A percentile compares a stretch with the other conserved stretches of the same genome.
These are phyloP conservation scores for Apamea monoglypha DNA, from an alignment of 2,888 invertebrate species.

Conservation along the genomic window DNA sequence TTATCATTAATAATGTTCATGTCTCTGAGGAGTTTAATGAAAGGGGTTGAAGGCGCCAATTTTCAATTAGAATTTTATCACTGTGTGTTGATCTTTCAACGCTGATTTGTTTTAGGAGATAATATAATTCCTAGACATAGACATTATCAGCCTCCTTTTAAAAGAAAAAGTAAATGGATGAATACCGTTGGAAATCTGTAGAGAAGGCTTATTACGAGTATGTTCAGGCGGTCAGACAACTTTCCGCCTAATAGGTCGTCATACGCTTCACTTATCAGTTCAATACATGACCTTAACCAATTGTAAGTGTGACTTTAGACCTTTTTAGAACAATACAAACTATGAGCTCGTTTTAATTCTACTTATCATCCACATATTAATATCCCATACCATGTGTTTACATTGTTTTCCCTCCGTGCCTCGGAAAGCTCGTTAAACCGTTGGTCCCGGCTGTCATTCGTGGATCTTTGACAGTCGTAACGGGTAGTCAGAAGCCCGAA, in stretches of 20 bases:
- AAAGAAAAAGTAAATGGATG: neutral
- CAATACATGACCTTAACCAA: neutral
- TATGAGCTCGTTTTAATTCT: neutral
- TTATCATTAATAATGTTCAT: slow-evolving; percentile 9
- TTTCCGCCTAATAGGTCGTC: neutral
- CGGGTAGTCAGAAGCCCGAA: too few relatives aligned
- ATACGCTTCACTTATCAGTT: neutral
- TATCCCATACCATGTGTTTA: neutral
- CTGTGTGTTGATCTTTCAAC: neutral
- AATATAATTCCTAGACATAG: too few relatives aligned
- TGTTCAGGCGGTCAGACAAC: neutral
- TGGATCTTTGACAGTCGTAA: too few relatives aligned
- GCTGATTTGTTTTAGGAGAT: neutral
- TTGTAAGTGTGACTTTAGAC: too few relatives aligned
- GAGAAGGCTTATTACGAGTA: neutral
- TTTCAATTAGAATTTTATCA: neutral
- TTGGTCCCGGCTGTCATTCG: too few relatives aligned
- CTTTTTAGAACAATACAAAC: neutral
- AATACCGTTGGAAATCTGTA: neutral
- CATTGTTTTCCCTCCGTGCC: too few relatives aligned
- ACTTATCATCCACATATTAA: neutral
- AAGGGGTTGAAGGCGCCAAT: neutral
- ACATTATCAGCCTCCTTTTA: neutral
- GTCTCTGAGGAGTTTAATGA: neutral
- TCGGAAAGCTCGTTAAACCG: too few relatives aligned